Base-by-base conservation (phyloP, 2,888 invertebrate species). In the Eristalis tenax region DNA sequence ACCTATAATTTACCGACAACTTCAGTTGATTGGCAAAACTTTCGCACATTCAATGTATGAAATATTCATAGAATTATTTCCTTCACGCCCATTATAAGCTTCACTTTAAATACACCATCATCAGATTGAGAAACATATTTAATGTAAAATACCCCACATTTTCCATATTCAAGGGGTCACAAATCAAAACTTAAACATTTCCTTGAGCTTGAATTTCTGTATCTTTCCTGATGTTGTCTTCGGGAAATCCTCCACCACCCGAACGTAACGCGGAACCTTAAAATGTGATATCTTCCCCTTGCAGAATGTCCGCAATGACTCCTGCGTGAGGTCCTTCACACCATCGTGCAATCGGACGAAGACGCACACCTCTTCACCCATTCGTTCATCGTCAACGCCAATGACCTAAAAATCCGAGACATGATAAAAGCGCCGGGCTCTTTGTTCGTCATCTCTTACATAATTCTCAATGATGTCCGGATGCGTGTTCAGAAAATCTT, bases 211-310 rank as follows among this genome's bases (percentile, higher is more conserved):
- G 89, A 94, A 95, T 91, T 97, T 97, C 91, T 96, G 96, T 73
- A 97, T 94, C 93, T 97, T 97, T 11, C 97, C 97, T 0, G 97
- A 96, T 0, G 94, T 93, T 0, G 97, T 98, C 91, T 95, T 95
- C 0, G 97, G 97, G 92, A 96, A 97, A 2, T 94, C 94, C 0
- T 95, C 93, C 0, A 96, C 93, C 89, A 96, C 94, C 75, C 94
- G 91, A 15, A 97, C 92, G 91, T 96, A 95, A 22, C 94, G 94
- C 0, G 97, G 97, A 68, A 97, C 95, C 93, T 98, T 98, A 91
- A 95, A 97, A 90, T 95, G 95, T 0, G 97, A 94, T 73, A 98
- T 94, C 94, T 95, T 95, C 50, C 95, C 95, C 90, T 94, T 95
- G 90, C 95, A 95, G 91, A 94, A 96, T 0, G 93, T 92, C 82